Evolutionary conservation across 2,113 vertebrate genomes (phyloP).

Genomic region (Polyodon spathula): DNA sequence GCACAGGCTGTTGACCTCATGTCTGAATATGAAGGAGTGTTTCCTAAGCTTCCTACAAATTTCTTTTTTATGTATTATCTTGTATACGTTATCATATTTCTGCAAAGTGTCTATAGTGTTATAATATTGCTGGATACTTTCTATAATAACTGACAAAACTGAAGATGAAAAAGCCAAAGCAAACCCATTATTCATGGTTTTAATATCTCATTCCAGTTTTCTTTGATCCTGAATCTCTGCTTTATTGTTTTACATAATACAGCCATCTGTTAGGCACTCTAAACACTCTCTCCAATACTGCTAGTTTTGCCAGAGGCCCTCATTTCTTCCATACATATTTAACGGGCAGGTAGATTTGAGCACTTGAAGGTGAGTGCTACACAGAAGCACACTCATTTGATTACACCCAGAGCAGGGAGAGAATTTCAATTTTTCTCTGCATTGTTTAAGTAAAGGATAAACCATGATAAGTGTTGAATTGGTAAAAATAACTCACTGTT

Average conservation of each 20-base stretch:
- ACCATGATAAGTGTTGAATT: no score
- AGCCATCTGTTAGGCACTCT: conserved; percentile 1
- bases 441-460: no score
- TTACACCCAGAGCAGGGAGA: no score
- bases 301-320: conserved; percentile 1
- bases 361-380: no score
- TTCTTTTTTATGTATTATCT: neutral
- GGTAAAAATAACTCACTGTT: no score
- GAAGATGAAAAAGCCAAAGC: neutral
- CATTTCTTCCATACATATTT: conserved; percentile 3
- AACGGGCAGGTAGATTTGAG: neutral
- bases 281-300: neutral
- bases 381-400: no score
- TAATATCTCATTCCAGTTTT: conserved; percentile 1
- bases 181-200: neutral
- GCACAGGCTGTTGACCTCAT: no score
- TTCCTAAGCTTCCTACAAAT: neutral
- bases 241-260: conserved; percentile 1
- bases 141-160: neutral
- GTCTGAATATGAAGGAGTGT: neutral
- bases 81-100: neutral
- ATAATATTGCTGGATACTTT: neutral
- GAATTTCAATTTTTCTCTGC: no score
- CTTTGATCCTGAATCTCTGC: conserved; percentile 3
- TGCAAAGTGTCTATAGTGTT: neutral